These are phyloP conservation scores for Triplophysa dalaica DNA, from an alignment of 2,113 vertebrate species.

Conservation along the genomic window DNA sequence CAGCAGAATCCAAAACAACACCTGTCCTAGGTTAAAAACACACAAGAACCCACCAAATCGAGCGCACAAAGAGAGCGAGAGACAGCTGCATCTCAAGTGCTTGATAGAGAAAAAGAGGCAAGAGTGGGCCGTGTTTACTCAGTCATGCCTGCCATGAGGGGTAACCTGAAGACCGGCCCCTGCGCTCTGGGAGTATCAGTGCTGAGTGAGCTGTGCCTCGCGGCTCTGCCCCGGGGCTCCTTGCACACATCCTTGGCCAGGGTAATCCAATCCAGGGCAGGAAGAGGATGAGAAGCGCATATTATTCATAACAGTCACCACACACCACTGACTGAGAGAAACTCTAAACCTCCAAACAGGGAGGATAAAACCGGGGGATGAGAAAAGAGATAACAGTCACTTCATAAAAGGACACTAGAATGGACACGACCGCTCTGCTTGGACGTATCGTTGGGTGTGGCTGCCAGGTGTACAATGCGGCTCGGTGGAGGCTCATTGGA, in stretches of 20 bases:
- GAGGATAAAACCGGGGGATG: slow-evolving; percentile 36
- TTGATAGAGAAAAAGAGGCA: slow-evolving; percentile 60
- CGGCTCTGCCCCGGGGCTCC: slow-evolving; percentile 54
- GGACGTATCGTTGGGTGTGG: background rate
- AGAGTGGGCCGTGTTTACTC: slow-evolving; percentile 59
- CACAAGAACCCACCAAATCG: background rate
- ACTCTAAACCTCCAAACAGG: slow-evolving; percentile 50
- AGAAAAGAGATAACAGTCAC: slow-evolving; percentile 39
- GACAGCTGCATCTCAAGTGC: slow-evolving; percentile 44
- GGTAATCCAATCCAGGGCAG: slow-evolving; percentile 56
- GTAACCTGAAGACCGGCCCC: slow-evolving; percentile 71
- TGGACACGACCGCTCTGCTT: slow-evolving; percentile 10
- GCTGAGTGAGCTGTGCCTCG: slow-evolving; percentile 62
- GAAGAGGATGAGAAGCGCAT: slow-evolving; percentile 56
- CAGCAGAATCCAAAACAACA: slow-evolving; percentile 25
- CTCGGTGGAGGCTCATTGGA: background rate
- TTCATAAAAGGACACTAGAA: slow-evolving; percentile 20
- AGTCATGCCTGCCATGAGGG: slow-evolving; percentile 60
- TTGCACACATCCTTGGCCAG: slow-evolving; percentile 56
- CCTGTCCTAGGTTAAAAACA: slow-evolving; percentile 44
- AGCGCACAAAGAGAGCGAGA: background rate
- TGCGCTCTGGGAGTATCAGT: slow-evolving; percentile 73
- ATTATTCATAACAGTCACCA: slow-evolving; percentile 61
- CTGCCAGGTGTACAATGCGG: slow-evolving; percentile 17
- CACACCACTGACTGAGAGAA: slow-evolving; percentile 52